phyloP scores from a whole-genome alignment of 2,888 invertebrate genomes.

The Polydrusus pterygomalis region DNA sequence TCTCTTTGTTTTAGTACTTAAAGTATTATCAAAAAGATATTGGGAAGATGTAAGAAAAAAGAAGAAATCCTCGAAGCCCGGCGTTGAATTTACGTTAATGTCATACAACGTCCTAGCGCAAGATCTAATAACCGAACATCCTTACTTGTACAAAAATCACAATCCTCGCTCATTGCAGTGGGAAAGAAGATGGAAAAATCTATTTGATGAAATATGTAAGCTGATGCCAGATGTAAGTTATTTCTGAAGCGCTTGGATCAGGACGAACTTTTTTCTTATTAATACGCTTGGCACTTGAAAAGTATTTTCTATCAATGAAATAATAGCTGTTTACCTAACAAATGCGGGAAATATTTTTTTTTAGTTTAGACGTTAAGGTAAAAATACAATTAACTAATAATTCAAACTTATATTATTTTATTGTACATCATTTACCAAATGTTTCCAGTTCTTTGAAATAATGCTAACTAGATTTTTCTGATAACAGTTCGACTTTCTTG shows the following conservation, averaged over 20 bases:
- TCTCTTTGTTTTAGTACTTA: constrained; percentile 18
- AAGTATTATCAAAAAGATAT: constrained; percentile 38
- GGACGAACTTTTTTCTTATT: too few species aligned
- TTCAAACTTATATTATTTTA: too few species aligned
- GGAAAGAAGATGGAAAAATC: constrained; percentile 77
- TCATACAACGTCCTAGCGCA: constrained; percentile 94
- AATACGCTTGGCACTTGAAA: too few species aligned
- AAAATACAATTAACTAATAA: too few species aligned
- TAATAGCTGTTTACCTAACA: too few species aligned
- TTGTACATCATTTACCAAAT: too few species aligned
- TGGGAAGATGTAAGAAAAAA: constrained; percentile 43
- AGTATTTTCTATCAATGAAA: too few species aligned
- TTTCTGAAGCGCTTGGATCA: background rate
- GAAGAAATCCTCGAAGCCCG: constrained; percentile 54
- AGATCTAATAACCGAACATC: constrained; percentile 83
- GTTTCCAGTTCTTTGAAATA: too few species aligned
- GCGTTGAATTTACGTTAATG: constrained; percentile 80
- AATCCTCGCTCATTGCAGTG: constrained; percentile 78
- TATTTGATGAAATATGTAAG: constrained; percentile 76
- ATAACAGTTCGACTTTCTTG: too few species aligned
- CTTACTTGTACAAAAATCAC: constrained; percentile 82
- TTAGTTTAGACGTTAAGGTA: too few species aligned
- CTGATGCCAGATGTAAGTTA: constrained; percentile 77
- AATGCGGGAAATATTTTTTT: too few species aligned
- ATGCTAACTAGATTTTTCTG: too few species aligned